A percentile compares a stretch with the other conserved stretches of the same genome.
Conservation (phyloP, 64 coral and sea anemone genomes). For the Montipora capricornis region DNA sequence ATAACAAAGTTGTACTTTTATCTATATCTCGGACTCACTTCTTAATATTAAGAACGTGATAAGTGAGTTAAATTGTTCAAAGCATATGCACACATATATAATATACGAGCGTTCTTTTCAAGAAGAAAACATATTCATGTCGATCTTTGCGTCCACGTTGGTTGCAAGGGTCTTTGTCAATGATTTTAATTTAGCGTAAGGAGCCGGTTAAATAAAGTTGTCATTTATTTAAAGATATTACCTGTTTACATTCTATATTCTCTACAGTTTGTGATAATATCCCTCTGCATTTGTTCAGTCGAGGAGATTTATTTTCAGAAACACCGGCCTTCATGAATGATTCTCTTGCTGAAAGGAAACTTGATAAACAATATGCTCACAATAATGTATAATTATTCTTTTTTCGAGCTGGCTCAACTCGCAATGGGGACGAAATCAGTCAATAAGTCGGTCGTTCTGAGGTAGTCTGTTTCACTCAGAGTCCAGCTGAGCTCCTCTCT, state of each 20-base stretch:
- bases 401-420: too few species aligned
- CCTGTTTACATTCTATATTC: neutral
- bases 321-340: neutral
- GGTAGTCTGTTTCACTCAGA: neutral
- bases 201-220: neutral
- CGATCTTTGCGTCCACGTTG: neutral
- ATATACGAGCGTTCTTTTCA: neutral
- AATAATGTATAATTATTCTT: too few species aligned
- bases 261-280: neutral
- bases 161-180: neutral
- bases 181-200: neutral
- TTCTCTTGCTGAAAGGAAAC: neutral
- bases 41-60: neutral
- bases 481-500: too few species aligned
- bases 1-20: neutral
- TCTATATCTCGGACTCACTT: neutral
- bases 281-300: too few species aligned
- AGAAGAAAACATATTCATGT: neutral
- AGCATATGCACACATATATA: neutral
- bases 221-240: neutral
- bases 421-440: too few species aligned
- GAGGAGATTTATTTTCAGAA: neutral
- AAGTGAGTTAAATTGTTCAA: constrained; percentile 2
- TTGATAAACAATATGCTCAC: too few species aligned
- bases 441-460: too few species aligned